These are phyloP conservation scores for Anaspis maculata DNA, from an alignment of 2,888 invertebrate genomes.

Conservation along the genomic window DNA sequence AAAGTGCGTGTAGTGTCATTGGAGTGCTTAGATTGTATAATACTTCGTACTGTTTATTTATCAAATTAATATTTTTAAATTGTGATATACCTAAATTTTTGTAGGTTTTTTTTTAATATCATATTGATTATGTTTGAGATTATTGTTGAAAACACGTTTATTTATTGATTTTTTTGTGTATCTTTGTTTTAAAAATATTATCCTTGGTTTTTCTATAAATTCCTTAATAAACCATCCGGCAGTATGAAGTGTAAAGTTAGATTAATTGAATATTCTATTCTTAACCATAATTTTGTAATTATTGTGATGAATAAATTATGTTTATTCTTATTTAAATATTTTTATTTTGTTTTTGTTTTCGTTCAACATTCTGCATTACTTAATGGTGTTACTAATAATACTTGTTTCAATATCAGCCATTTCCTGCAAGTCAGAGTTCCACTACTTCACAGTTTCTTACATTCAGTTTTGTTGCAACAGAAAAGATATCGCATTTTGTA, in stretches of 20 bases:
- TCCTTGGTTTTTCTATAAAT: slow-evolving; percentile 11
- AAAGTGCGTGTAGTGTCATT: slow-evolving; percentile 41
- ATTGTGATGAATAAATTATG: slow-evolving; percentile 34
- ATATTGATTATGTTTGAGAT: too few species aligned
- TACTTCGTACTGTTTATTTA: slow-evolving; percentile 30
- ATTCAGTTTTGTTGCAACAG: too few species aligned
- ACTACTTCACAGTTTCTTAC: too few species aligned
- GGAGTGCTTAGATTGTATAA: slow-evolving; percentile 37
- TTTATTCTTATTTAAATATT: slow-evolving; percentile 16
- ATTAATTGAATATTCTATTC: slow-evolving; percentile 28
- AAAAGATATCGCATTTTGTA: too few species aligned
- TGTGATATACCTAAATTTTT: slow-evolving; percentile 16
- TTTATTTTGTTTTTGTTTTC: slow-evolving; percentile 19
- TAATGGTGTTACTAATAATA: too few species aligned
- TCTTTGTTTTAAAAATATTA: slow-evolving; percentile 9
- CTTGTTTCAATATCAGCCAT: too few species aligned
- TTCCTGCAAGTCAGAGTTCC: too few species aligned
- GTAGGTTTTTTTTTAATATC: too few species aligned
- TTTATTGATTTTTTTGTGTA: too few species aligned
- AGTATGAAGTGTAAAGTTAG: slow-evolving; percentile 30
- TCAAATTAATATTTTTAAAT: slow-evolving; percentile 14
- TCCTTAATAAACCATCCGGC: slow-evolving; percentile 21
- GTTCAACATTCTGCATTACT: slow-evolving; percentile 10
- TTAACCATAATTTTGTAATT: slow-evolving; percentile 32
- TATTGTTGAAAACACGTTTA: too few species aligned